Percentiles rank a stretch among this genome's conserved stretches.
phyloP scores from a whole-genome alignment of 1,140 invertebrate species.

The Mylabris phalerata region DNA sequence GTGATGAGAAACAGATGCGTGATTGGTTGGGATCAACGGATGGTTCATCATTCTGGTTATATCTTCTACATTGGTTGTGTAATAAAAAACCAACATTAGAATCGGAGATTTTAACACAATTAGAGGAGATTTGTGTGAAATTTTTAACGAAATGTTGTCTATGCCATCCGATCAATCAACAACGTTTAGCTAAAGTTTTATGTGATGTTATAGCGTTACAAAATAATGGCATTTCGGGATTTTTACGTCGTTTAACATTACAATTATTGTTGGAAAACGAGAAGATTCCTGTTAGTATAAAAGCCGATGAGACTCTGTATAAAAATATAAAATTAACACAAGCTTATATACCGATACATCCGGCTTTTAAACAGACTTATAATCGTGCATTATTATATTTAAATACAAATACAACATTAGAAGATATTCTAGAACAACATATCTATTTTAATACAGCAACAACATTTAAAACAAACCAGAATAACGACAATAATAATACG shows the following conservation, averaged over 20 bases:
- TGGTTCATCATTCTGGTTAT: constrained; percentile 76
- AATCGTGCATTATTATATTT: constrained; percentile 62
- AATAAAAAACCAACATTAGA: constrained; percentile 45
- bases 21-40: constrained; percentile 78
- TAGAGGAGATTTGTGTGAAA: constrained; percentile 68
- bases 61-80: constrained; percentile 68
- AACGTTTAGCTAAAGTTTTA: constrained; percentile 70
- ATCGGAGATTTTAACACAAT: constrained; percentile 52
- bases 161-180: constrained; percentile 79
- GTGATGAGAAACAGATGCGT: constrained; percentile 70
- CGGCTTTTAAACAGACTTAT: constrained; percentile 43
- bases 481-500: constrained; percentile 9
- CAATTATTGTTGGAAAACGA: constrained; percentile 82
- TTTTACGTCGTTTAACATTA: constrained; percentile 76
- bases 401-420: constrained; percentile 63
- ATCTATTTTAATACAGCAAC: constrained; percentile 41
- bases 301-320: constrained; percentile 39
- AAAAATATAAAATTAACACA: constrained; percentile 40
- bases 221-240: constrained; percentile 70
- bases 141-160: constrained; percentile 73
- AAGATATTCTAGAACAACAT: constrained; percentile 45
- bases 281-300: constrained; percentile 59
- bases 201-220: constrained; percentile 64
- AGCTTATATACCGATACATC: constrained; percentile 38
- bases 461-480: constrained; percentile 17